Evolutionary conservation across 2,113 vertebrate species (phyloP).

Genomic region (Leptodactylus fuscus): DNA sequence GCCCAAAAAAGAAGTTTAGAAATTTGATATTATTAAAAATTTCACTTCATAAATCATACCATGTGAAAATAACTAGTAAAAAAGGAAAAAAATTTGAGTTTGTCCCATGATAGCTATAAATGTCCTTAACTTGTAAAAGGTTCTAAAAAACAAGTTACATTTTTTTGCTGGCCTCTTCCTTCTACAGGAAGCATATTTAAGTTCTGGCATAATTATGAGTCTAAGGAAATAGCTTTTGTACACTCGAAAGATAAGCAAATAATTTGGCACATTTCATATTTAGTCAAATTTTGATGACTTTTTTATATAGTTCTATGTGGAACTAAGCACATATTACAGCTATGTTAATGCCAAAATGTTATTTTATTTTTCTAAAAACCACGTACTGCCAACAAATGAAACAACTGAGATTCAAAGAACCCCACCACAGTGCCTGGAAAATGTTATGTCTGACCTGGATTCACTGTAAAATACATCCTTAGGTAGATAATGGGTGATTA

Average conservation of each 20-base stretch:
- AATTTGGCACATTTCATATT: background rate
- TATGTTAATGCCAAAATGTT: background rate
- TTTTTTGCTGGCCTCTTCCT: background rate
- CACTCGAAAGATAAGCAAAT: background rate
- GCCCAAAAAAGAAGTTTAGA: background rate
- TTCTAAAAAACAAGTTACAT: background rate
- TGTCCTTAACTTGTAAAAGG: background rate
- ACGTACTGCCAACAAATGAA: background rate
- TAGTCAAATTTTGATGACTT: background rate
- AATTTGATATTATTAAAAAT: background rate
- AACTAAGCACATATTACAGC: background rate
- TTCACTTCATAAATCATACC: background rate
- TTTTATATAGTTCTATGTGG: background rate
- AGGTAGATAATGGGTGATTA: background rate
- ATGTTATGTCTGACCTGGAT: background rate
- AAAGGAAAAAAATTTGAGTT: background rate
- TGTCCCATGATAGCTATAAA: background rate
- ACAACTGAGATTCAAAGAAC: background rate
- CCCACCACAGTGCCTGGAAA: background rate
- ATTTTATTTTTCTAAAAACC: background rate
- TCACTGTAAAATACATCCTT: background rate
- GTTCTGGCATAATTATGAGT: conserved; percentile 5
- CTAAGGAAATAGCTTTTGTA: conserved; percentile 10
- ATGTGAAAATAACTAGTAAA: background rate
- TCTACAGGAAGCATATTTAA: conserved; percentile 4